phyloP scores from a whole-genome alignment of 2,113 vertebrate species.

The Tilapia sparmanii region DNA sequence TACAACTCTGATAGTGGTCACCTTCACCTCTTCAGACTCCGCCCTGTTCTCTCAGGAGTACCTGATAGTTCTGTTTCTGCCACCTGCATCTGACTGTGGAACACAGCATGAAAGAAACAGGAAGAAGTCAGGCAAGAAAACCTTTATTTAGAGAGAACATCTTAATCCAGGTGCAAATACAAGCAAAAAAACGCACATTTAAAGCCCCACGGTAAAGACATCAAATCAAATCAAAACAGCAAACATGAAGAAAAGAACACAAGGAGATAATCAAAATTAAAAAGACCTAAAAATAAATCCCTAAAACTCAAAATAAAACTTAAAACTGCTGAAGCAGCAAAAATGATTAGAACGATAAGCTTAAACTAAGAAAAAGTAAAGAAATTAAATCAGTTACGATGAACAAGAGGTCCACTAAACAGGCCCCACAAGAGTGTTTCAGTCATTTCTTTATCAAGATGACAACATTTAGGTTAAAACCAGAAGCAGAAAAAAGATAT shows the following conservation, averaged over 20 bases:
- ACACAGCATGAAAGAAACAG: background rate
- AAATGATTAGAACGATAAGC: background rate
- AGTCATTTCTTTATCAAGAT: no score
- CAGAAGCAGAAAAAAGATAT: no score
- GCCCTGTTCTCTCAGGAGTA: background rate
- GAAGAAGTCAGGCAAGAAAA: background rate
- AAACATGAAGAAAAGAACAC: background rate
- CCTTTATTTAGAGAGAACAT: background rate
- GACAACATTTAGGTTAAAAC: no score
- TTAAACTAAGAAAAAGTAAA: background rate
- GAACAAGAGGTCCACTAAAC: no score
- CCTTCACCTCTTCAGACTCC: background rate
- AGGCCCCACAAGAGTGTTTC: no score
- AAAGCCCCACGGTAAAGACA: background rate
- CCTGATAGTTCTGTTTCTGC: background rate
- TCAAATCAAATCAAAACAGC: background rate
- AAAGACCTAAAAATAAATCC: background rate
- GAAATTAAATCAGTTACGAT: no score
- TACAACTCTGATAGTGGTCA: background rate
- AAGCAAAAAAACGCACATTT: background rate
- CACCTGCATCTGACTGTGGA: background rate
- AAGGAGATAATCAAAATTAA: accelerated
- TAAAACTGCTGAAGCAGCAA: background rate
- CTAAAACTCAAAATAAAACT: background rate
- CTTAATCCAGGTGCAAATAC: background rate